Evolutionary conservation across 2,113 vertebrate species (phyloP), one percentile per base, ranked within the genome.

Genomic region (Pangasianodon hypophthalmus): DNA sequence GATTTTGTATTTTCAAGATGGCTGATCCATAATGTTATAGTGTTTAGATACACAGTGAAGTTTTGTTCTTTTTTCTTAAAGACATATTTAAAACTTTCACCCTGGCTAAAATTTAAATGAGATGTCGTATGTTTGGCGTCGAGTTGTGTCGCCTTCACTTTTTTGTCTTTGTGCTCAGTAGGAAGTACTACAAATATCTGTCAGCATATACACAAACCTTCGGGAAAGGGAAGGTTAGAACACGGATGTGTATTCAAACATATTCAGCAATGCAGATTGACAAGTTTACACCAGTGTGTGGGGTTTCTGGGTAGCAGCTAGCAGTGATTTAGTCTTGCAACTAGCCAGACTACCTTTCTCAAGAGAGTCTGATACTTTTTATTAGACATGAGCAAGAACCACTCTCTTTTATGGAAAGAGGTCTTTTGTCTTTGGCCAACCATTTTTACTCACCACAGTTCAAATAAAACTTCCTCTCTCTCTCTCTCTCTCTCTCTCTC

Each of bases 241-340:
- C 3, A 60, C 79, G 41, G 41, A n/a, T 86, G 62, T 73, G 85
- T 50, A 86, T 73, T 69, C 46, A 41, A n/a, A 32, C 64, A 71
- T 73, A 56, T 86, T 56, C 67, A 56, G 13, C 85, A 73, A 73
- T 86, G 85, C 10, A 37, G 85, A 86, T 9, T 73, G 48, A 10
- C 41, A n/a, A 62, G 86, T 80, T 46, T 87, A 80, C 73, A 62
- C 41, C 56, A 62, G 86, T 3, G 19, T 50, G 56, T 44, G 56
- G 67, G 48, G 56, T 50, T 88, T 64, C 44, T 50, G 29, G 24
- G 26, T 32, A 88, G 21, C 11, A 58, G 56, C 44, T 37, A 62
- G 9, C 16, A 80, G 48, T 54, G 54, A 54, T 73, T 81, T 87
- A 50, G 10, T 48, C n/a, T 50, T 5, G 6, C 29, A 81, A 18